Evolutionary conservation across 2,888 invertebrate species (phyloP).

Genomic region (Pediacus dermestoides): DNA sequence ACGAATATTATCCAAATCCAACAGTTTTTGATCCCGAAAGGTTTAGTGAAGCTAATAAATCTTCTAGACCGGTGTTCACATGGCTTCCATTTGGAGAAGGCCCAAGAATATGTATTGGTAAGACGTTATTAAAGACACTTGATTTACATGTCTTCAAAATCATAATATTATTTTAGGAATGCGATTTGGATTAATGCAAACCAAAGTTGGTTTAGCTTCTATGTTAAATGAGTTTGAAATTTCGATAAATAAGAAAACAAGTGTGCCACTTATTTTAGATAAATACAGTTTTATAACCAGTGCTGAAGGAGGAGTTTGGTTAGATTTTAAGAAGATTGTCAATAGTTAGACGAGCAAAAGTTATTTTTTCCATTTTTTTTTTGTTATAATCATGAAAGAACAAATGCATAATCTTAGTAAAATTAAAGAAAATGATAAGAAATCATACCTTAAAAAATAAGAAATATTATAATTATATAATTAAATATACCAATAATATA

Average conservation of each 20-base stretch:
- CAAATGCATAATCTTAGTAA: no score
- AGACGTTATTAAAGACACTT: constrained; percentile 6
- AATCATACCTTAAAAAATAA: no score
- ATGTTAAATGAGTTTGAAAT: constrained; percentile 14
- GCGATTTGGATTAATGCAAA: constrained; percentile 19
- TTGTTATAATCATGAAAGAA: no score
- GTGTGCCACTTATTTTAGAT: constrained; percentile 9
- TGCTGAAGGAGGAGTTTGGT: constrained; percentile 15
- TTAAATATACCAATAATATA: no score
- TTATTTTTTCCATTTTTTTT: no score
- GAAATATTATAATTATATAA: no score
- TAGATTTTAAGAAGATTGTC: not conserved
- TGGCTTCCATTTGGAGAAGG: constrained; percentile 59
- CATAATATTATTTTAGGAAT: no score
- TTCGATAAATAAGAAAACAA: constrained; percentile 13
- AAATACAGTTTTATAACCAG: not conserved
- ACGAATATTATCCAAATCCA: constrained; percentile 51
- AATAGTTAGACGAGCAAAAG: no score
- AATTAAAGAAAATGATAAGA: no score
- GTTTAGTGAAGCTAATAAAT: constrained; percentile 54
- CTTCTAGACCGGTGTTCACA: constrained; percentile 52
- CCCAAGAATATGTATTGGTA: constrained; percentile 56
- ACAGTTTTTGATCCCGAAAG: constrained; percentile 59
- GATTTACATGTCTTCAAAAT: not conserved
- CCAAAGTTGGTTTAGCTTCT: constrained; percentile 15